Conservation (phyloP, 2,888 invertebrate species). For the Temnothorax unifasciatus region DNA sequence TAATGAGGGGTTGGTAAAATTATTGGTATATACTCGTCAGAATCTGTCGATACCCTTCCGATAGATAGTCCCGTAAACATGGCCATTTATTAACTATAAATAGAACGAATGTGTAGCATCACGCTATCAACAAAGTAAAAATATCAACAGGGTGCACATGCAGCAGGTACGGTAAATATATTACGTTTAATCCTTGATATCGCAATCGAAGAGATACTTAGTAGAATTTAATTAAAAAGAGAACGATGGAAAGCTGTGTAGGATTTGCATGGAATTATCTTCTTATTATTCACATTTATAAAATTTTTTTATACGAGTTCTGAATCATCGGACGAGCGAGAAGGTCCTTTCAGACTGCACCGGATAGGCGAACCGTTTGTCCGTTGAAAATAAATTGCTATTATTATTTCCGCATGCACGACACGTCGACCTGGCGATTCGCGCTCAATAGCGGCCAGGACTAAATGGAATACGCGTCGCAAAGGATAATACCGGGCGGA, state of each 20-base stretch:
- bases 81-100: constrained; percentile 43
- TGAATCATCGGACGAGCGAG: neutral
- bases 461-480: constrained; percentile 24
- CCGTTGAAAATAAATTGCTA: constrained; percentile 61
- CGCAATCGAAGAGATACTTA: neutral
- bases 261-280: neutral
- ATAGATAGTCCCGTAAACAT: constrained; percentile 9
- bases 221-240: constrained; percentile 5
- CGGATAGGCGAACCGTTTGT: constrained; percentile 16
- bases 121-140: constrained; percentile 24
- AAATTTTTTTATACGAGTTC: neutral
- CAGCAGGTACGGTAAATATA: neutral
- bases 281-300: neutral
- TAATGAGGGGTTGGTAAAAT: neutral
- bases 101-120: constrained; percentile 3
- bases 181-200: neutral
- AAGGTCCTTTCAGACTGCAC: neutral
- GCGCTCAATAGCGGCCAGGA: constrained; percentile 17
- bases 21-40: neutral
- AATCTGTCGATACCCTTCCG: constrained; percentile 19
- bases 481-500: constrained; percentile 12
- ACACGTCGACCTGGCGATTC: constrained; percentile 3
- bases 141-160: neutral
- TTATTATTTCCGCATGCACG: constrained; percentile 52
- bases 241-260: neutral